Evolutionary conservation across 30 jellyfish, hydroid and myxozoan genomes (phyloP), one percentile per base, ranked within the genome.

Genomic region (Aurelia sp.): DNA sequence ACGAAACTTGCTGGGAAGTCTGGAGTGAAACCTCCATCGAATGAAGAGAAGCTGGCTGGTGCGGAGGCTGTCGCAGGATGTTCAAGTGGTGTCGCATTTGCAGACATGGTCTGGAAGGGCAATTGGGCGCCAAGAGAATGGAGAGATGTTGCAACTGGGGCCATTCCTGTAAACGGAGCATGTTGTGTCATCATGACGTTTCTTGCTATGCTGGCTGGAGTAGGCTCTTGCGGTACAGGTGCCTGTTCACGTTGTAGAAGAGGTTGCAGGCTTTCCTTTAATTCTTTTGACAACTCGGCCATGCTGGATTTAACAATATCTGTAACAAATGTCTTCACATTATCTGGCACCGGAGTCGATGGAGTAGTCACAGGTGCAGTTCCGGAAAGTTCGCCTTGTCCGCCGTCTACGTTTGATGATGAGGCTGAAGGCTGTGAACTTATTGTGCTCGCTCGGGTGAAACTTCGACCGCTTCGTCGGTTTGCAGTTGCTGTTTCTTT

Each of bases 21-120:
- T 0, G 80, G 80, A 22, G 80, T 70, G 31, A 70, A 70, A 31
- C 80, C 80, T 22, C 62, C 80, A 11, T 58, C 67, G 27, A 58
- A 58, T 58, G 67, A 15, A 0, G 67, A 20, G 21, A 58, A 58
- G 27, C 21, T 58, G 2, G 67, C 17, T 58, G 21, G 27, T 58
- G 67, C 67, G 67, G 21, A 20, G 27, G 21, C 16, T 11, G 16
- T 58, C 12, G 67, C 5, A 1, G 67, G 21, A 4, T 20, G 27
- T 17, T 6, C 67, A 6, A 58, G 6, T 23, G 16, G 0, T 16
- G 67, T 17, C 18, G 21, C 27, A 11, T 11, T 15, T 4, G 21
- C 27, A 58, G 27, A 16, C 67, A 58, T 58, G 27, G 17, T 58
- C 67, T 16, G 21, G 67, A 58, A 58, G 27, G 67, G 67, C 67